Base-by-base conservation (phyloP, 2,113 vertebrate species). In the Thryonomys swinderianus region DNA sequence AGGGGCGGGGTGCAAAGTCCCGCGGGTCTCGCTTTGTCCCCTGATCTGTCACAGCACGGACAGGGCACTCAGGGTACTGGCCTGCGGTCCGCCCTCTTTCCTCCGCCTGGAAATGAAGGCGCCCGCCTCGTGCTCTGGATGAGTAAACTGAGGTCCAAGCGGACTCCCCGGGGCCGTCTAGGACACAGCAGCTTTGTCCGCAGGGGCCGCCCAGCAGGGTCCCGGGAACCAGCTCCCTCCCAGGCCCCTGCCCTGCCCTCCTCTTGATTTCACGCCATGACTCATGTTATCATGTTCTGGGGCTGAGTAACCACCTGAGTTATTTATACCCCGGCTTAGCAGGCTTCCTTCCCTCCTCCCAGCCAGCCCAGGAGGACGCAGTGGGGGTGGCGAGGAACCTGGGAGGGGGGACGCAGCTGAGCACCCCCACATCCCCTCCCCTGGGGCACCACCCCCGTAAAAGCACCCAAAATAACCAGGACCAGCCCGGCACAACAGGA, bases 231-330 rank as follows among this genome's bases (percentile, higher is more conserved):
- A 2, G 32, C 66, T 48, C 37, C 66, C 45, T 34, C 37, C 62
- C 55, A 0, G 48, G 2, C 61, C 27, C 0, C 51, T 81, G 85
- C 71, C 92, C 67, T 48, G 91, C 40, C 16, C 9, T 97, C 95
- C 96, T 97, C 96, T 97, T 96, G 96, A 95, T 98, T 98, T 98
- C 97, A 96, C 96, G 97, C 96, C 96, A 94, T 98, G 98, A 98
- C 98, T 99, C 98, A 98, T 97, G 98, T 98, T 98, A 98, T 95
- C 96, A 95, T 97, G 97, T 98, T 98, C 98, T 97, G 94, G 96
- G 98, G 98, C 98, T 98, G 98, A 98, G 98, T 98, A 98, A 98
- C 98, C 98, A 98, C 98, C 98, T 98, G 98, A 97, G 98, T 98
- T 98, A 98, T 99, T 99, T 99, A 98, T 98, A 98, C 97, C 95